Conservation (phyloP, 2,888 invertebrate genomes). For the Drosophila eohydei region DNA sequence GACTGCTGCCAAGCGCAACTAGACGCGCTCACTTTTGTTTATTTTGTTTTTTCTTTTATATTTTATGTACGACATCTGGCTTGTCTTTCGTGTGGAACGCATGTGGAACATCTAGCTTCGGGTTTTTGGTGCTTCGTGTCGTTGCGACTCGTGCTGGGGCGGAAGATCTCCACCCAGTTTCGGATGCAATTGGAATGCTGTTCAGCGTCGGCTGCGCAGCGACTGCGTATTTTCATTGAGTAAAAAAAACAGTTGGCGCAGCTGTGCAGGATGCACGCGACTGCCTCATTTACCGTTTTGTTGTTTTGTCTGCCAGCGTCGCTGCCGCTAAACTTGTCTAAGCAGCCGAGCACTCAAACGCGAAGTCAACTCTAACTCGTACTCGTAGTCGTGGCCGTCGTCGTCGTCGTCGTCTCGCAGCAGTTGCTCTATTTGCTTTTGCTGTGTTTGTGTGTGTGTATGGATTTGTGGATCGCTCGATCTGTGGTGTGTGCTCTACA, state of each 20-base stretch:
- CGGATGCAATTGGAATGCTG: conserved; percentile 82
- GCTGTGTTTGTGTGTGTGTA: conserved; percentile 13
- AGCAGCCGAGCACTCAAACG: conserved; percentile 46
- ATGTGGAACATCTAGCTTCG: conserved; percentile 56
- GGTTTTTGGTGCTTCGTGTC: conserved; percentile 32
- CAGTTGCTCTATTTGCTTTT: conserved; percentile 24
- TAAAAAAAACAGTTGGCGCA: conserved; percentile 61
- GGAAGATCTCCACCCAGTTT: conserved; percentile 84
- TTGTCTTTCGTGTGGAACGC: conserved; percentile 56
- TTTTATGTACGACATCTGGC: background rate
- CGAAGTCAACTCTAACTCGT: conserved; percentile 6
- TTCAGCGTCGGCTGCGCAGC: conserved; percentile 46
- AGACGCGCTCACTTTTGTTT: conserved; percentile 70
- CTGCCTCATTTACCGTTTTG: conserved; percentile 76
- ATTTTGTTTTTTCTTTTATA: conserved; percentile 22
- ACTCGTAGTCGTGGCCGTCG: background rate
- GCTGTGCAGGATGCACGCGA: conserved; percentile 71
- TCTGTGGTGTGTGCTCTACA: conserved; percentile 69
- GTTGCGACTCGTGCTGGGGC: conserved; percentile 67
- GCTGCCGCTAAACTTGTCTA: conserved; percentile 69
- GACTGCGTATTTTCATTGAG: conserved; percentile 77
- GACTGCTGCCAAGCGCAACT: conserved; percentile 52
- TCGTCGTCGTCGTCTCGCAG: conserved; percentile 21
- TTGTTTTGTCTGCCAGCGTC: conserved; percentile 45
- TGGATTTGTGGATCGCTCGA: conserved; percentile 43